These are phyloP conservation scores for Actenoides lindsayi DNA, from an alignment of 2,113 vertebrate genomes.

Conservation along the genomic window DNA sequence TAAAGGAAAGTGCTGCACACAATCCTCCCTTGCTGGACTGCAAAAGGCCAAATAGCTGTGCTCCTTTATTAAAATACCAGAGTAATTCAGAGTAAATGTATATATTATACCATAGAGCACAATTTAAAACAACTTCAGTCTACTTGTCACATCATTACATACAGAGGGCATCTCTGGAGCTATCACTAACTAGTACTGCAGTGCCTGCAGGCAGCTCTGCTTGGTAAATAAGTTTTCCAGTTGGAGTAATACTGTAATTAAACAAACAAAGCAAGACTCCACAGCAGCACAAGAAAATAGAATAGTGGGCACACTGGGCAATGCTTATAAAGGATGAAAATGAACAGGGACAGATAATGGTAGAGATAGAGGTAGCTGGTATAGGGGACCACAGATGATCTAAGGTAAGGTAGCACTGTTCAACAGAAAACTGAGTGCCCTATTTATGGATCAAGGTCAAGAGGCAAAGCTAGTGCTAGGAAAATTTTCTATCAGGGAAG, in stretches of 20 bases:
- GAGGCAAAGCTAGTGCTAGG: background rate
- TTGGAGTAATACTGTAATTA: conserved; percentile 12
- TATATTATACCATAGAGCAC: background rate
- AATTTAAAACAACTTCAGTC: conserved; percentile 22
- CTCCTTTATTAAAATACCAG: background rate
- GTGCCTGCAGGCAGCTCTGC: background rate
- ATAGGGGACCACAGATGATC: background rate
- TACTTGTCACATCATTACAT: background rate
- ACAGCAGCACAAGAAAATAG: background rate
- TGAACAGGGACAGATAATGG: background rate
- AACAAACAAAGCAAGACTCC: conserved; percentile 4
- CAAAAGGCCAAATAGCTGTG: background rate
- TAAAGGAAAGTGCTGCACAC: background rate
- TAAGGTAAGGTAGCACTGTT: background rate
- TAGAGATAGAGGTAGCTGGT: background rate
- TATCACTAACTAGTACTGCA: background rate
- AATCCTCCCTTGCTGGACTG: background rate
- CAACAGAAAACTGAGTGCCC: background rate
- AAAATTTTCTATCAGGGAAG: background rate
- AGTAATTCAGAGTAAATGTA: background rate
- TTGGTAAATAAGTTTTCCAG: conserved; percentile 8
- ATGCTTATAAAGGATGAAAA: background rate
- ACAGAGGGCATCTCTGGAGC: background rate
- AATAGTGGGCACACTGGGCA: background rate
- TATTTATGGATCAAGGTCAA: background rate